Evolutionary conservation across 1,140 invertebrate genomes (phyloP).

Genomic region (Aphaenogaster floridana): DNA sequence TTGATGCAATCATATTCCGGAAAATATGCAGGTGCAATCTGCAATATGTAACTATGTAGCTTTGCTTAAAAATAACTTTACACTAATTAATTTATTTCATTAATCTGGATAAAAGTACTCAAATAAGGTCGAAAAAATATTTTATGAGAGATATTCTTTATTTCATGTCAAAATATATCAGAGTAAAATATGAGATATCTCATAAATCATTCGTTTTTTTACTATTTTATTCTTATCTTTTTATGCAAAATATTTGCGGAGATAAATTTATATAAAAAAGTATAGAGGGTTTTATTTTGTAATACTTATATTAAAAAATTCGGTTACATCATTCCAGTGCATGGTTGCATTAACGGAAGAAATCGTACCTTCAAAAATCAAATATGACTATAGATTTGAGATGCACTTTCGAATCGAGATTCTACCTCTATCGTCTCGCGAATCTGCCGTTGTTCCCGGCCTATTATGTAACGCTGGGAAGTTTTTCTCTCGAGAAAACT

Average conservation of each 20-base stretch:
- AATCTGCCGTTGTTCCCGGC: background rate
- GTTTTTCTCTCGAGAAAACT: slow-evolving; percentile 34
- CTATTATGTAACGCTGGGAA: background rate
- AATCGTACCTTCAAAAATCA: background rate
- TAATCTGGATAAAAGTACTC: background rate
- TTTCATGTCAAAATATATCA: background rate
- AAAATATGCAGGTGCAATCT: background rate
- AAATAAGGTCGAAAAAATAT: background rate
- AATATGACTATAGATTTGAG: background rate
- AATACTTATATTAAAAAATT: background rate
- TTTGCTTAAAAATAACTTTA: background rate
- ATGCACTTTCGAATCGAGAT: background rate
- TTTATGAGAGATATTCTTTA: background rate
- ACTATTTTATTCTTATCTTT: background rate
- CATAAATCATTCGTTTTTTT: background rate
- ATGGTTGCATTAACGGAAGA: background rate
- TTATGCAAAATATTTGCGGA: background rate
- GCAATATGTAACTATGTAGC: background rate
- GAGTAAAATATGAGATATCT: background rate
- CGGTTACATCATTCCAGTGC: background rate
- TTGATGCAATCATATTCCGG: background rate
- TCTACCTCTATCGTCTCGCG: background rate
- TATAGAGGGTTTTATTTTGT: background rate
- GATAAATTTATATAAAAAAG: background rate
- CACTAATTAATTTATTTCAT: background rate